These are phyloP conservation scores for Ptycholaimellus sp. DNA, from an alignment of 2,888 invertebrate species.

Conservation along the genomic window DNA sequence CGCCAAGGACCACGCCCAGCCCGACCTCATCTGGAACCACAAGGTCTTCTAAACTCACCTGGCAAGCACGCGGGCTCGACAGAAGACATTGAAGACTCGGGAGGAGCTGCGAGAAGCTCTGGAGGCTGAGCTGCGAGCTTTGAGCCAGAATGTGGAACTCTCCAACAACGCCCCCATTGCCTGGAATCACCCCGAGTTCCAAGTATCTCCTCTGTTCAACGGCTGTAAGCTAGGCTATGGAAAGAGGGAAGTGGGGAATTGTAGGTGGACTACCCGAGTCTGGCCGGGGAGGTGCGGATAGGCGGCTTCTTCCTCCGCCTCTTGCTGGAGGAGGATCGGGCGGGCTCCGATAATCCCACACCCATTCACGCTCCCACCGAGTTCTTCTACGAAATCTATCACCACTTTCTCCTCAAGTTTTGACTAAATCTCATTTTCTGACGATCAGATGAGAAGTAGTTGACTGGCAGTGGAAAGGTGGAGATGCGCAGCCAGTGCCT, in stretches of 20 bases:
- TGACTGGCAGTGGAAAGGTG: slow-evolving; percentile 58
- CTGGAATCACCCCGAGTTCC: slow-evolving; percentile 96
- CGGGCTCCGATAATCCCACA: slow-evolving; percentile 34
- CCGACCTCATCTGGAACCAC: slow-evolving; percentile 96
- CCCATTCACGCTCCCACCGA: slow-evolving; percentile 41
- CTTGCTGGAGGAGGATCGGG: slow-evolving; percentile 56
- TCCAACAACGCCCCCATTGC: slow-evolving; percentile 37
- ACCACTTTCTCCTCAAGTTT: slow-evolving; percentile 77
- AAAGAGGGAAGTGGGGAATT: no score
- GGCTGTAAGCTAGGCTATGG: no score
- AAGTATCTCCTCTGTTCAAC: no score
- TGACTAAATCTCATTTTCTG: no score
- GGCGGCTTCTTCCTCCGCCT: slow-evolving; percentile 90
- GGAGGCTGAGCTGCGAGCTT: slow-evolving; percentile 71
- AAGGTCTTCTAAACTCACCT: slow-evolving; percentile 48
- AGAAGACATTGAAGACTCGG: slow-evolving; percentile 42
- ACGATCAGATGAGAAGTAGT: no score
- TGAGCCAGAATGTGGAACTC: slow-evolving; percentile 65
- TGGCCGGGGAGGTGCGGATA: slow-evolving; percentile 85
- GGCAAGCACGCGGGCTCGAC: neutral
- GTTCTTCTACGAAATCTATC: slow-evolving; percentile 94
- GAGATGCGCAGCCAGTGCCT: slow-evolving; percentile 93
- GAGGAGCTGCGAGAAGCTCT: slow-evolving; percentile 74
- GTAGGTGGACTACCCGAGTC: slow-evolving; percentile 60
- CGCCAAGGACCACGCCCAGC: slow-evolving; percentile 67